Evolutionary conservation across 2,113 vertebrate species (phyloP).

Genomic region (Cyprinodon brontotheroides): DNA sequence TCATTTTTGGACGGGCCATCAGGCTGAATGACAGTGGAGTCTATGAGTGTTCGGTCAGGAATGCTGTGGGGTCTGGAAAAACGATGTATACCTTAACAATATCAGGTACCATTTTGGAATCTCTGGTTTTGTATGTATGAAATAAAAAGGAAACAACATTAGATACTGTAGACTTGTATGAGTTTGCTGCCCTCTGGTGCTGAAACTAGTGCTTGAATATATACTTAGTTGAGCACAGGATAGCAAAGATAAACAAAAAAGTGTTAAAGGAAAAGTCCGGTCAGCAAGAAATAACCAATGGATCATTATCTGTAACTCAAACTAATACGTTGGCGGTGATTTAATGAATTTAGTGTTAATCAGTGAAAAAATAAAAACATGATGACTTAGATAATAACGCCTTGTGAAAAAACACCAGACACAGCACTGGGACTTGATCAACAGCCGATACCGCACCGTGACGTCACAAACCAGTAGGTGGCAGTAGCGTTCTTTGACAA

Average conservation of each 20-base stretch:
- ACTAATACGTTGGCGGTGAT: no score
- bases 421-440: no score
- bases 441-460: no score
- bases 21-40: conserved; percentile 77
- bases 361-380: no score
- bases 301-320: no score
- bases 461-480: no score
- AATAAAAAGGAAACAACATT: neutral
- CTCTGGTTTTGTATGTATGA: neutral
- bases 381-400: no score
- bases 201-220: neutral
- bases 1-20: conserved; percentile 81
- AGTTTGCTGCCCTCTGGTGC: conserved; percentile 60
- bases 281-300: no score
- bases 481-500: no score
- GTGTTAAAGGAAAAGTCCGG: neutral
- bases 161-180: neutral
- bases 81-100: conserved; percentile 70
- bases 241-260: no score
- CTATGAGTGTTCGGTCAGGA: conserved; percentile 83
- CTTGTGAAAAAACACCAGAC: no score
- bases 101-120: conserved; percentile 49
- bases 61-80: conserved; percentile 74
- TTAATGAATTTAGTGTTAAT: no score
- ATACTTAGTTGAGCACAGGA: neutral